These are phyloP conservation scores for Cyclopterus lumpus DNA, from an alignment of 2,797 vertebrate genomes.

Conservation along the genomic window DNA sequence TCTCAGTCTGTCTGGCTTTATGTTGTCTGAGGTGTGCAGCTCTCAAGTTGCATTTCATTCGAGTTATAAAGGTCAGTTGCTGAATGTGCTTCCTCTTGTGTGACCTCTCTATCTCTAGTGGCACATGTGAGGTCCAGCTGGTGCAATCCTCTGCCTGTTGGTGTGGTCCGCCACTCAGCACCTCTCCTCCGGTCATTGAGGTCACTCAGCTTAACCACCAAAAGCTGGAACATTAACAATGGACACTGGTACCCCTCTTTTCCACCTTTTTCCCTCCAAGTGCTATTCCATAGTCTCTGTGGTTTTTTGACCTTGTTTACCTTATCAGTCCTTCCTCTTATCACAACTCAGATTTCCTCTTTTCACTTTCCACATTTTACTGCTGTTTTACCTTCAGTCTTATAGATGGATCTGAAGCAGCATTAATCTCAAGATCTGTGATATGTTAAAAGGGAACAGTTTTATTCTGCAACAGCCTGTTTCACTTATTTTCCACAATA, in stretches of 20 bases:
- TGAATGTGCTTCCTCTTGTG: conserved; percentile 22
- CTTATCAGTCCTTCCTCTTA: neutral
- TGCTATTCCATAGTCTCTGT: neutral
- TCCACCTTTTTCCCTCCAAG: neutral
- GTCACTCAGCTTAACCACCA: conserved; percentile 74
- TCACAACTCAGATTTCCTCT: neutral
- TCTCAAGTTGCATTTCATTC: neutral
- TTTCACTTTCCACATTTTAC: neutral
- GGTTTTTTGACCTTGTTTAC: neutral
- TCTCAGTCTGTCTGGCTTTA: conserved; percentile 20
- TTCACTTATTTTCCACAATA: conserved; percentile 6
- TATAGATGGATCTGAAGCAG: neutral
- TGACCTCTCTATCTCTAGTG: conserved; percentile 46
- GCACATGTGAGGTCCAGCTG: conserved; percentile 67
- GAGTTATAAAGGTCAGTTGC: too few relatives aligned
- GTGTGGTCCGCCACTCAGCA: conserved; percentile 78
- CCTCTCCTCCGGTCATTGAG: conserved; percentile 80
- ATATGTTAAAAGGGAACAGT: neutral
- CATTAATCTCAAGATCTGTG: neutral
- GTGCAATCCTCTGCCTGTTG: conserved; percentile 78
- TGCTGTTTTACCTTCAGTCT: conserved; percentile 3
- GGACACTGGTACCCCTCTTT: neutral
- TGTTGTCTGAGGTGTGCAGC: conserved; percentile 3
- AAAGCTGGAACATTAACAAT: conserved; percentile 59
- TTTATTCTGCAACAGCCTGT: conserved; percentile 15